Conservation (phyloP, 2,113 vertebrate species). For the Etheostoma cragini region DNA sequence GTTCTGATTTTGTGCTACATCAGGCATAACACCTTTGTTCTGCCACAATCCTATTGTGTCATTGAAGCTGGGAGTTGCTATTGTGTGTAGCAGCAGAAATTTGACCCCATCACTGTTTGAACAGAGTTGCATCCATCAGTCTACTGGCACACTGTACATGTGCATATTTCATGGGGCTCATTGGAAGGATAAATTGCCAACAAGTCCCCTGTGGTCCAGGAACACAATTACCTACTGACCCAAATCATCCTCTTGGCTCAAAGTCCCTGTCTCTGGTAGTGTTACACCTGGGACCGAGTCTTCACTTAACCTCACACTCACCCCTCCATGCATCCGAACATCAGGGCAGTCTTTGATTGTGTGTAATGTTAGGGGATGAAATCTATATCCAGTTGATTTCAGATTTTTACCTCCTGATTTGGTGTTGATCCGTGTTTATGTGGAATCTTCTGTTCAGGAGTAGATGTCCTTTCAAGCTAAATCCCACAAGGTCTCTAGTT, state of each 20-base stretch:
- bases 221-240: constrained; percentile 84
- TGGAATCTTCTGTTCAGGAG: constrained; percentile 27
- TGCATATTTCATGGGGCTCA: constrained; percentile 63
- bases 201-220: constrained; percentile 73
- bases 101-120: constrained; percentile 48
- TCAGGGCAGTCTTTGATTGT: constrained; percentile 1
- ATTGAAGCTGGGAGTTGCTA: constrained; percentile 17
- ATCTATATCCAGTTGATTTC: background rate
- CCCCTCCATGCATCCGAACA: constrained; percentile 8
- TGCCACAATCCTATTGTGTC: constrained; percentile 8
- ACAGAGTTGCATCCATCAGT: constrained; percentile 48
- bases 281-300: constrained; percentile 59
- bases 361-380: constrained; percentile 10
- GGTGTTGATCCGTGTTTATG: background rate
- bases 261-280: constrained; percentile 54
- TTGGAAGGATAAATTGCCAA: constrained; percentile 78
- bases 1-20: constrained; percentile 24
- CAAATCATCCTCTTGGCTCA: constrained; percentile 78
- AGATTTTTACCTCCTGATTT: constrained; percentile 6
- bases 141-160: constrained; percentile 48
- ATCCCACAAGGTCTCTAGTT: too few relatives aligned
- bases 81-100: constrained; percentile 39
- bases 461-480: background rate
- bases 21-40: constrained; percentile 1
- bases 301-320: constrained; percentile 47